Conservation (phyloP, 2,797 vertebrate species). For the Malurus splendens region DNA sequence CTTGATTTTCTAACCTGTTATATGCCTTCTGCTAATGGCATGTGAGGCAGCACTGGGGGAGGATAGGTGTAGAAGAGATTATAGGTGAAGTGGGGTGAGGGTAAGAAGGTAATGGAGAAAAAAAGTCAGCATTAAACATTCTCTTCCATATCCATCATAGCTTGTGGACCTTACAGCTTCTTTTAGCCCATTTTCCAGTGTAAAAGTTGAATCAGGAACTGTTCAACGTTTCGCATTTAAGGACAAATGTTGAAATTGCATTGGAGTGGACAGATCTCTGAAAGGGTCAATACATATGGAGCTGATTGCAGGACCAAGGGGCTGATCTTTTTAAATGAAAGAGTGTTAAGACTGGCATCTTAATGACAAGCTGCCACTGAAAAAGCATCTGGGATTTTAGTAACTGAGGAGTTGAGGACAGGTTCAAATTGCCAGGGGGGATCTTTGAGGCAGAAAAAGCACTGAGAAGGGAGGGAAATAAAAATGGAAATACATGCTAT, state of each 20-base stretch:
- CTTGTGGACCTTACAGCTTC: neutral
- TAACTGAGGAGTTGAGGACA: conserved; percentile 39
- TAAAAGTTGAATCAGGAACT: neutral
- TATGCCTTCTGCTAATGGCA: neutral
- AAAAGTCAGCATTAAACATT: neutral
- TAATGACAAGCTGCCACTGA: conserved; percentile 47
- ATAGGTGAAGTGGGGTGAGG: neutral
- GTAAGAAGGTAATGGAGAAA: neutral
- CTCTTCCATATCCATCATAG: neutral
- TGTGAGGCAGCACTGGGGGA: neutral
- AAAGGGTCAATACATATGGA: conserved; percentile 31
- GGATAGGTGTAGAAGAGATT: neutral
- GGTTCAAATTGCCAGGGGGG: conserved; percentile 41
- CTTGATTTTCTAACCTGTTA: neutral
- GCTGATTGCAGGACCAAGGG: conserved; percentile 7
- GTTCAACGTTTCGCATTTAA: conserved; percentile 3
- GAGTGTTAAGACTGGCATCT: conserved; percentile 36
- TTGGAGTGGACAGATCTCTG: conserved; percentile 2
- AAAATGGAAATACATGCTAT: neutral
- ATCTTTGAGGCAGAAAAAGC: conserved; percentile 44
- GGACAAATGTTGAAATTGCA: neutral
- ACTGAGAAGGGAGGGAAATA: neutral
- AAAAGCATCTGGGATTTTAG: conserved; percentile 40
- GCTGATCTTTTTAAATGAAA: conserved; percentile 37
- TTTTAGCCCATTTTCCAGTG: neutral